phyloP scores from a whole-genome alignment of 2,888 invertebrate species.

The Argyra leucocephala region DNA sequence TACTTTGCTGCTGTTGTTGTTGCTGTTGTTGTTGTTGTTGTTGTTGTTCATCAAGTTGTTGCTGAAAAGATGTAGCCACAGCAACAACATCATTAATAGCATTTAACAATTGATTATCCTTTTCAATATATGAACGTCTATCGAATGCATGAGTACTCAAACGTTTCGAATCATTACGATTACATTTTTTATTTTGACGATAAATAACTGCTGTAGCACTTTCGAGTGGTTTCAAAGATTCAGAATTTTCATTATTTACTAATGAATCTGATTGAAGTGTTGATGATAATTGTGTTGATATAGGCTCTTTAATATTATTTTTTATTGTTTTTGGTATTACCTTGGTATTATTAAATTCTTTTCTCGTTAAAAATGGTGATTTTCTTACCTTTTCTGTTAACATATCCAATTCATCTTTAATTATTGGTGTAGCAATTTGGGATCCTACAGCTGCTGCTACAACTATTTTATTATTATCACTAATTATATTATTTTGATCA shows the following conservation, averaged over 20 bases:
- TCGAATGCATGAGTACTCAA: constrained; percentile 37
- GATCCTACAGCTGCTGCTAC: no score
- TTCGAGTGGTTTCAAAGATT: constrained; percentile 28
- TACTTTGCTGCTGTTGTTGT: neutral
- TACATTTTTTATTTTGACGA: constrained; percentile 27
- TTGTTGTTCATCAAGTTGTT: neutral
- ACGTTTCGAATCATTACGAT: constrained; percentile 29
- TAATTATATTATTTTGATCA: neutral
- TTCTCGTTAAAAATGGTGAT: neutral
- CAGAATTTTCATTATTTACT: constrained; percentile 17
- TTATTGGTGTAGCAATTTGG: neutral
- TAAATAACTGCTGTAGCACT: constrained; percentile 26
- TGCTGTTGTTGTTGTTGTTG: neutral
- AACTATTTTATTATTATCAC: no score
- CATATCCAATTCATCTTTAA: neutral
- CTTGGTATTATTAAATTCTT: neutral
- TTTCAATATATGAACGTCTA: constrained; percentile 41
- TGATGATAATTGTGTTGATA: neutral
- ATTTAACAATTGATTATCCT: constrained; percentile 22
- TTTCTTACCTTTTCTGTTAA: neutral
- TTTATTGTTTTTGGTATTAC: no score
- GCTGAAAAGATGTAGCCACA: neutral
- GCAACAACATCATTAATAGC: constrained; percentile 8
- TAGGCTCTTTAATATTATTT: no score
- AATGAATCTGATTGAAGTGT: constrained; percentile 9